Percentiles rank a stretch among this genome's conserved stretches.
phyloP scores from a whole-genome alignment of 2,888 invertebrate genomes.

The Polylopha cassiicola region DNA sequence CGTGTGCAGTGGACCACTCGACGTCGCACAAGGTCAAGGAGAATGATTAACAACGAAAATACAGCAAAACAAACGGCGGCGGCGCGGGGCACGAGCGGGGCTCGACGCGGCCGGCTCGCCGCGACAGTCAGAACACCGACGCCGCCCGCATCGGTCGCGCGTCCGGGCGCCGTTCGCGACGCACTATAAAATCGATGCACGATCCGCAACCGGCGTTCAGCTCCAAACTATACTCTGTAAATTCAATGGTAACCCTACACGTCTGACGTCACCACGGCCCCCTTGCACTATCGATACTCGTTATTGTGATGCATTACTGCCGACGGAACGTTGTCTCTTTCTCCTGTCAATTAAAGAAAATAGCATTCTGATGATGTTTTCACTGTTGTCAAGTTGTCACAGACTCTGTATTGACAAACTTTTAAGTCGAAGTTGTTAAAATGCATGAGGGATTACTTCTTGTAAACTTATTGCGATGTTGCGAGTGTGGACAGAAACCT shows the following conservation, averaged over 20 bases:
- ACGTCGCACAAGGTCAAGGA: constrained; percentile 77
- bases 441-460: no score
- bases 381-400: no score
- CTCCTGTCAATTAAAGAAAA: constrained; percentile 37
- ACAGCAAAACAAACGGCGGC: constrained; percentile 75
- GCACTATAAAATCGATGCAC: constrained; percentile 72
- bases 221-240: constrained; percentile 53
- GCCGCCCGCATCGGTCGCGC: constrained; percentile 68
- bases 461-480: no score
- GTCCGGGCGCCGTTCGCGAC: constrained; percentile 61
- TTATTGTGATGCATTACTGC: constrained; percentile 51
- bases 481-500: no score
- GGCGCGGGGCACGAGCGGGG: constrained; percentile 59
- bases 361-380: constrained; percentile 29
- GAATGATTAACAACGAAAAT: constrained; percentile 79
- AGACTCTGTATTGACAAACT: no score
- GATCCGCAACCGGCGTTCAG: constrained; percentile 65
- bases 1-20: constrained; percentile 77
- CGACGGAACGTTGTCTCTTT: constrained; percentile 34
- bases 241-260: constrained; percentile 47
- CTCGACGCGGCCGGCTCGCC: constrained; percentile 38
- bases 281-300: constrained; percentile 46
- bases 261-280: constrained; percentile 48
- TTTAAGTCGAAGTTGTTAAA: no score
- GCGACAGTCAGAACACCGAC: constrained; percentile 70